Evolutionary conservation across 2,888 invertebrate genomes (phyloP).

Genomic region (Watsonalla cultraria): DNA sequence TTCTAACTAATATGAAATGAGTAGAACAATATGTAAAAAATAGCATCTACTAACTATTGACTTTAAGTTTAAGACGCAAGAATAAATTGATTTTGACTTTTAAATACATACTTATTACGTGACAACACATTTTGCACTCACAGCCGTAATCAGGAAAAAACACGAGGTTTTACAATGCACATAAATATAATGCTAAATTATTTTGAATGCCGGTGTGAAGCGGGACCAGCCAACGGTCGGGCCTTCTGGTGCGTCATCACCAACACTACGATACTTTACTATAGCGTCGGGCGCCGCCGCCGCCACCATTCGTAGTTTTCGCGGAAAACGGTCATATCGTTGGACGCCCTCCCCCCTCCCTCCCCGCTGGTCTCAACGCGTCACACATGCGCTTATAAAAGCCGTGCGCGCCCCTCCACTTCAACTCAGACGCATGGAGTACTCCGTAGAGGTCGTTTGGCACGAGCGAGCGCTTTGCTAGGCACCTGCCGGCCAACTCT

Average conservation of each 20-base stretch:
- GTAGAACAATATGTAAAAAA: no score
- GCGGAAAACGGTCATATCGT: constrained; percentile 72
- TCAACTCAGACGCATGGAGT: constrained; percentile 79
- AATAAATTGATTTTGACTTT: constrained; percentile 17
- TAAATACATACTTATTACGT: constrained; percentile 12
- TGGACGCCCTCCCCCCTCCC: constrained; percentile 32
- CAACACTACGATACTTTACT: constrained; percentile 49
- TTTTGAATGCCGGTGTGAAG: constrained; percentile 31
- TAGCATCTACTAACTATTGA: no score
- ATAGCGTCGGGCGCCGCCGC: constrained; percentile 46
- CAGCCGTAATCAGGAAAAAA: constrained; percentile 35
- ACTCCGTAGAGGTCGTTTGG: constrained; percentile 80
- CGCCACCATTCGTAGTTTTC: constrained; percentile 60
- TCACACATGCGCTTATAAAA: constrained; percentile 71
- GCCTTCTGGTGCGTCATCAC: constrained; percentile 59
- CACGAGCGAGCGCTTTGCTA: constrained; percentile 80
- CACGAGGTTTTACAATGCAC: constrained; percentile 21
- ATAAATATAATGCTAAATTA: constrained; percentile 17
- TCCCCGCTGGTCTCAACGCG: constrained; percentile 45
- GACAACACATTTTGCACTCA: constrained; percentile 29
- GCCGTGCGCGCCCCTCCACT: constrained; percentile 65
- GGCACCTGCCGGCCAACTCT: constrained; percentile 78
- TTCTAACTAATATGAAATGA: no score
- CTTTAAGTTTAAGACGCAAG: constrained; percentile 27
- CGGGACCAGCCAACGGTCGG: constrained; percentile 57